Conservation (phyloP, 2,888 invertebrate species). For the Pasiphila rectangulata region DNA sequence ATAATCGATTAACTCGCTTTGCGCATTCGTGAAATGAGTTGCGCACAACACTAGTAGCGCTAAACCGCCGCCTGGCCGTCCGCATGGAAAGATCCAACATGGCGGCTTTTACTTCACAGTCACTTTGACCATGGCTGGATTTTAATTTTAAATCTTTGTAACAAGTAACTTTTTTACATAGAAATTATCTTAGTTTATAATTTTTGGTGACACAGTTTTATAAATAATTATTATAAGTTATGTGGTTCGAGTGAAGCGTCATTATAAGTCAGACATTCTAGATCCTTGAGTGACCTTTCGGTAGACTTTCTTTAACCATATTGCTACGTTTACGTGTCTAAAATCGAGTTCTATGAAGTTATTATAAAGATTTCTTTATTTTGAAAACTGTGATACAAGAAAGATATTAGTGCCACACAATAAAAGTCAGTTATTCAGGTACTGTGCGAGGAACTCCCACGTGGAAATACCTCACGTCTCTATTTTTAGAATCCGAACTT, state of each 20-base stretch:
- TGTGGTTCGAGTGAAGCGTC: slow-evolving; percentile 65
- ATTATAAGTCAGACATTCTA: slow-evolving; percentile 64
- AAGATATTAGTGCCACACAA: slow-evolving; percentile 62
- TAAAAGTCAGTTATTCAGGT: slow-evolving; percentile 65
- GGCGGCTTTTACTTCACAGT: slow-evolving; percentile 73
- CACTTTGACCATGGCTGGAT: slow-evolving; percentile 65
- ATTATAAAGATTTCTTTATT: slow-evolving; percentile 43
- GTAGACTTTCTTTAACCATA: slow-evolving; percentile 75
- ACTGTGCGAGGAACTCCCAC: slow-evolving; percentile 74
- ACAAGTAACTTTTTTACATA: slow-evolving; percentile 49
- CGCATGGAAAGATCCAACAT: slow-evolving; percentile 72
- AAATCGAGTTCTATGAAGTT: slow-evolving; percentile 48
- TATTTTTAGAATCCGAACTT: slow-evolving; percentile 75
- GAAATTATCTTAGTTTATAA: slow-evolving; percentile 48
- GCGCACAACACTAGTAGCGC: slow-evolving; percentile 69
- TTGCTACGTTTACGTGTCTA: slow-evolving; percentile 57
- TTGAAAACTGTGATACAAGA: slow-evolving; percentile 65
- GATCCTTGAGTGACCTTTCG: slow-evolving; percentile 78
- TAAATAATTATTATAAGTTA: slow-evolving; percentile 61
- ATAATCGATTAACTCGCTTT: slow-evolving; percentile 56
- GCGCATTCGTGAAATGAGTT: slow-evolving; percentile 41
- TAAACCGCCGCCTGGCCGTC: slow-evolving; percentile 40
- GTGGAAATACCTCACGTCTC: slow-evolving; percentile 78
- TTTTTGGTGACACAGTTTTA: slow-evolving; percentile 55
- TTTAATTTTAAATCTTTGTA: slow-evolving; percentile 58